Percentiles rank a stretch among this genome's conserved stretches.
Conservation (phyloP, 2,797 vertebrate genomes). For the Nyctalus aviator region DNA sequence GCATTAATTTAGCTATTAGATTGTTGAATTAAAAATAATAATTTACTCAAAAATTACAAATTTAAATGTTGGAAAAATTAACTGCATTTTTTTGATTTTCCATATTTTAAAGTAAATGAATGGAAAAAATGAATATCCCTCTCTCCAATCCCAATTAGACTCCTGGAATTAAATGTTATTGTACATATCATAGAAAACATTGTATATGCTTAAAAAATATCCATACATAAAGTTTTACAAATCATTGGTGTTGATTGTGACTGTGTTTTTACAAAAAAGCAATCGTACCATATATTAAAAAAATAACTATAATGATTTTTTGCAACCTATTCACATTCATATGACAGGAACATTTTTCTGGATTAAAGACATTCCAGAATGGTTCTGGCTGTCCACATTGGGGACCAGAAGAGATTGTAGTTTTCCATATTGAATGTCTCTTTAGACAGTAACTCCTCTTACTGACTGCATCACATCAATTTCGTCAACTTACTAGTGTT, state of each 20-base stretch:
- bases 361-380: neutral
- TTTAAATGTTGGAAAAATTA: neutral
- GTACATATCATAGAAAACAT: neutral
- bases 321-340: neutral
- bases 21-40: neutral
- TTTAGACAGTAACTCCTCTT: neutral
- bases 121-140: neutral
- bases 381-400: neutral
- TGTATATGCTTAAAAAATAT: neutral
- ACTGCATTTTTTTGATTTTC: neutral
- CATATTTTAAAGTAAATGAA: neutral
- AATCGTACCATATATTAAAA: neutral
- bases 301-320: neutral
- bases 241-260: neutral
- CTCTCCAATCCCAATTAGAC: neutral
- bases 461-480: neutral
- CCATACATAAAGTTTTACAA: neutral
- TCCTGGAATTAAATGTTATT: neutral
- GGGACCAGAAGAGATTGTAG: neutral
- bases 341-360: neutral
- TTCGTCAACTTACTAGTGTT: neutral
- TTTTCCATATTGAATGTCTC: neutral
- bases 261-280: neutral
- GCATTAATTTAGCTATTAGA: neutral
- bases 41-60: neutral